Evolutionary conservation across 1,140 invertebrate species (phyloP).

Genomic region (Myzus persicae): DNA sequence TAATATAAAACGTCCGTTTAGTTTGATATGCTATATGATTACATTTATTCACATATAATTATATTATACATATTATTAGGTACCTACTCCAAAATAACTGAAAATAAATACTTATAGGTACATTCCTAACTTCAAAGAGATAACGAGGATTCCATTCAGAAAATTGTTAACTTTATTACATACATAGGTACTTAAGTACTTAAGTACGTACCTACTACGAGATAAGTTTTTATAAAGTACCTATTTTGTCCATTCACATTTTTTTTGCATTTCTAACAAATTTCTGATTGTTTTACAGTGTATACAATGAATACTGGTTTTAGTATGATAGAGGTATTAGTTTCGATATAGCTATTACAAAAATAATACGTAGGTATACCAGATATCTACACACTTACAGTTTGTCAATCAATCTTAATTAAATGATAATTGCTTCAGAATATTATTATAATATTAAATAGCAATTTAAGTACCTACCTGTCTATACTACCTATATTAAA

Average conservation of each 20-base stretch:
- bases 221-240: background rate
- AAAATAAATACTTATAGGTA: background rate
- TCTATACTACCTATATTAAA: background rate
- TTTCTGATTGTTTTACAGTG: background rate
- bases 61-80: background rate
- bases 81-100: background rate
- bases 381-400: background rate
- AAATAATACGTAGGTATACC: background rate
- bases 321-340: background rate
- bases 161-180: background rate
- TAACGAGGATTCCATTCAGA: background rate
- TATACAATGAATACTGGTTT: no score
- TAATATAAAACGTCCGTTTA: conserved; percentile 12
- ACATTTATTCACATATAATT: background rate
- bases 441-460: background rate
- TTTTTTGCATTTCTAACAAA: background rate
- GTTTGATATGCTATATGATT: conserved; percentile 12
- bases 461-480: background rate
- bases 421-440: background rate
- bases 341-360: background rate
- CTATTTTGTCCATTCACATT: background rate
- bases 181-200: background rate
- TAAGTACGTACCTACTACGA: no score
- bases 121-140: background rate
- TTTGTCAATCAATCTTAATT: background rate